These are phyloP conservation scores for Megaceryle alcyon DNA, from an alignment of 2,797 vertebrate genomes.

Conservation along the genomic window DNA sequence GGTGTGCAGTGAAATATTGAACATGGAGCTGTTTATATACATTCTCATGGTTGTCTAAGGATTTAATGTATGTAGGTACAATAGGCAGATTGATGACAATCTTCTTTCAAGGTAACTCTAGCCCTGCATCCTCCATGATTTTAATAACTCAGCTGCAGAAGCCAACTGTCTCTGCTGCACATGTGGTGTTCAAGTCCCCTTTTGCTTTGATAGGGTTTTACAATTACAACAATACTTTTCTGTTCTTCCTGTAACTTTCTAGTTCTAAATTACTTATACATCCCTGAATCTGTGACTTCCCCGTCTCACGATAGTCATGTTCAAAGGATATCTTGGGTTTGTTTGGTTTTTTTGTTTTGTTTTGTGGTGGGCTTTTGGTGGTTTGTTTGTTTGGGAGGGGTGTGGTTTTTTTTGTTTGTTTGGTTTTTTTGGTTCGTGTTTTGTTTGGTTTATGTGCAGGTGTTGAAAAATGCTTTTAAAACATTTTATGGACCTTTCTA, in stretches of 20 bases:
- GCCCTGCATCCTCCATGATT: neutral
- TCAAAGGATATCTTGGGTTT: neutral
- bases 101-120: neutral
- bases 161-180: neutral
- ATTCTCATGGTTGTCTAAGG: neutral
- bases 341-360: too few relatives aligned
- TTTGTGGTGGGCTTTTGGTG: too few relatives aligned
- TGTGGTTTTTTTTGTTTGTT: too few relatives aligned
- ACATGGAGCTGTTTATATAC: neutral
- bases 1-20: neutral
- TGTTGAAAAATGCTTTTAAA: neutral
- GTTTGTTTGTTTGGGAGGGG: too few relatives aligned
- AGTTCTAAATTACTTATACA: neutral
- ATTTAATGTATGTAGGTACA: neutral
- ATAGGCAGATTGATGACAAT: neutral
- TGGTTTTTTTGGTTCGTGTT: too few relatives aligned
- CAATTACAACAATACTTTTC: rapidly evolving
- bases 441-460: neutral
- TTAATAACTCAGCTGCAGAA: neutral
- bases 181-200: neutral
- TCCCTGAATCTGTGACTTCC: neutral
- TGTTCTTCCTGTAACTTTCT: neutral
- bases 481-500: neutral
- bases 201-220: neutral
- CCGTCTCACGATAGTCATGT: neutral